These are phyloP conservation scores for Cephus pulcher DNA, from an alignment of 2,888 invertebrate genomes.

Conservation along the genomic window DNA sequence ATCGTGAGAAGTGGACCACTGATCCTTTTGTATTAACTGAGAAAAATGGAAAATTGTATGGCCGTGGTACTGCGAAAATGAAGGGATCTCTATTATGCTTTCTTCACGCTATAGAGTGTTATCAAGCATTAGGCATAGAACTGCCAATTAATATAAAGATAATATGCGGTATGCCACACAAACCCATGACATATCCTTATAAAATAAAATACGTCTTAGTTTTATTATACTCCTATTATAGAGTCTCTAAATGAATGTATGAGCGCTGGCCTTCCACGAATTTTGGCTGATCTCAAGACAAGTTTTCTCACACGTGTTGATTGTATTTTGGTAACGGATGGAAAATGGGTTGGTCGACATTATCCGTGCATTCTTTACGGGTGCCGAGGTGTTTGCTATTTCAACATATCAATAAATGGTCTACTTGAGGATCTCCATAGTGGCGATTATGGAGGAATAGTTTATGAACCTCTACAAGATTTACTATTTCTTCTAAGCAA, in stretches of 20 bases:
- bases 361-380: constrained; percentile 67
- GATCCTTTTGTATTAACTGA: constrained; percentile 65
- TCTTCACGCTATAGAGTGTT: constrained; percentile 64
- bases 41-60: constrained; percentile 58
- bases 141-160: constrained; percentile 67
- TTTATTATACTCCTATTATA: constrained; percentile 28
- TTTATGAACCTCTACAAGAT: constrained; percentile 63
- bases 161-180: constrained; percentile 42
- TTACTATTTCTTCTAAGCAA: constrained; percentile 56
- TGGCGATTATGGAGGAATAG: constrained; percentile 44
- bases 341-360: constrained; percentile 66
- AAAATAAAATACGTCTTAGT: not conserved
- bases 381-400: constrained; percentile 58
- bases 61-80: constrained; percentile 64
- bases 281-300: constrained; percentile 58
- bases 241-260: constrained; percentile 65
- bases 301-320: constrained; percentile 61
- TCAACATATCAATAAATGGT: constrained; percentile 37
- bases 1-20: constrained; percentile 56
- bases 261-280: constrained; percentile 48
- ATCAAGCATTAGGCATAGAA: constrained; percentile 52
- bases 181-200: not conserved
- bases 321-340: constrained; percentile 62
- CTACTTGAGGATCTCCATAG: constrained; percentile 33
- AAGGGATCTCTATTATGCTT: constrained; percentile 66